Evolutionary conservation across 2,113 vertebrate species (phyloP), one percentile per base, ranked within the genome.

Genomic region (Pardalotus punctatus): DNA sequence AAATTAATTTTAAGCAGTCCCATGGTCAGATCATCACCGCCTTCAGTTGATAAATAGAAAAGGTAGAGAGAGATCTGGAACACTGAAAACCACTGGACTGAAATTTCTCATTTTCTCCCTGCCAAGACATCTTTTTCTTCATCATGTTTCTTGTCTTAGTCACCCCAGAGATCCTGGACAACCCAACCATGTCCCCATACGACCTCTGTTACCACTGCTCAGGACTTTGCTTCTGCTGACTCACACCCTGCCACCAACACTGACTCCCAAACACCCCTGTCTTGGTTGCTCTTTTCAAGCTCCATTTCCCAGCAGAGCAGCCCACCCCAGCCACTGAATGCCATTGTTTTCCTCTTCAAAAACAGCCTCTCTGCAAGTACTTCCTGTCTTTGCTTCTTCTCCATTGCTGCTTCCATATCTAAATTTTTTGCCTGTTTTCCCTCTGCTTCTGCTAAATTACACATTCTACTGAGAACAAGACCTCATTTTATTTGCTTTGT

Each of bases 401-500:
- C 13, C 7, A 17, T 14, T 94, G 28, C 31, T 86, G 15, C 33
- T 77, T 96, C 38, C 14, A 81, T 27, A 67, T 5, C 38, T 77
- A 42, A 88, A 10, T 53, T 73, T 77, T 91, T 86, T 12, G 5
- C 43, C 50, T 5, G 0, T 80, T 87, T 96, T 88, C 3, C 62
- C 58, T 90, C 47, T 77, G 38, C 31, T 58, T 74, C 17, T 77
- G n/a, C 23, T 93, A 66, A 90, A 80, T 70, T 82, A 57, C 48
- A 90, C n/a, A 38, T 19, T 76, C 48, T 31, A 25, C 29, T 40
- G 35, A 2, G 9, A 96, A 62, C 38, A 58, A 93, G 38, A 28
- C 31, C 18, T 74, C 43, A 27, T 81, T 89, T 87, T 79, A 93
- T 82, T 94, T 96, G 29, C 71, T 95, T 86, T 88, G 8, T 88